Evolutionary conservation across 1,140 invertebrate genomes (phyloP), one percentile per base, ranked within the genome.

Genomic region (Leptoteleia sp.): DNA sequence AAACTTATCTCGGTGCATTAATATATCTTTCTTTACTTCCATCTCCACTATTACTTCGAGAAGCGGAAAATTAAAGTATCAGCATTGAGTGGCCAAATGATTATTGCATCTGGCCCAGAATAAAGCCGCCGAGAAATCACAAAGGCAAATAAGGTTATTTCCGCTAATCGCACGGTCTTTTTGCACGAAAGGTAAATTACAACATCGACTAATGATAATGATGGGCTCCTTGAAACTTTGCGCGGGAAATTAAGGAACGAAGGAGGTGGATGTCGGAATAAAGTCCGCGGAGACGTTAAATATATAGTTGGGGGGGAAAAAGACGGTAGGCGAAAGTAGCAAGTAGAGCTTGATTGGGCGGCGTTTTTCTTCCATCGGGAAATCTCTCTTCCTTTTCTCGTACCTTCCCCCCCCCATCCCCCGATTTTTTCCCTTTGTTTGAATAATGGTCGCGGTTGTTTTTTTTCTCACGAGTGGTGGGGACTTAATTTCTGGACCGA

Each of bases 181-280:
- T 25, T 70, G 72, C 54, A 75, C 67, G 33, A 57, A 76, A 47
- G 31, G 43, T 62, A 76, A 68, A 76, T 76, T 76, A 76, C 47
- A 57, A 43, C 64, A 64, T 70, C 59, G 65, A 57, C 65, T 76
- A 76, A 76, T 76, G 73, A 76, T 76, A 70, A 70, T 64, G 65
- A 68, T 57, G 57, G 57, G 65, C 25, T 70, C 35, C 59, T n/a
- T 55, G 22, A 70, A 76, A 76, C 48, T 76, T 76, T 64, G 33
- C 35, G 47, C 52, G 31, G 47, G 48, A 57, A 76, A 76, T 76
- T 70, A 76, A 70, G 73, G 70, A 76, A 42, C 40, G 65, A 65
- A 25, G 73, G 50, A 64, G 57, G n/a, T 65, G 3, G 43, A 59
- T 70, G 73, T 70, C 22, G 54, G 35, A 59, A 67, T 75, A 67